Conservation (phyloP, 2,888 invertebrate genomes). For the Arrhopalites spinosus region DNA sequence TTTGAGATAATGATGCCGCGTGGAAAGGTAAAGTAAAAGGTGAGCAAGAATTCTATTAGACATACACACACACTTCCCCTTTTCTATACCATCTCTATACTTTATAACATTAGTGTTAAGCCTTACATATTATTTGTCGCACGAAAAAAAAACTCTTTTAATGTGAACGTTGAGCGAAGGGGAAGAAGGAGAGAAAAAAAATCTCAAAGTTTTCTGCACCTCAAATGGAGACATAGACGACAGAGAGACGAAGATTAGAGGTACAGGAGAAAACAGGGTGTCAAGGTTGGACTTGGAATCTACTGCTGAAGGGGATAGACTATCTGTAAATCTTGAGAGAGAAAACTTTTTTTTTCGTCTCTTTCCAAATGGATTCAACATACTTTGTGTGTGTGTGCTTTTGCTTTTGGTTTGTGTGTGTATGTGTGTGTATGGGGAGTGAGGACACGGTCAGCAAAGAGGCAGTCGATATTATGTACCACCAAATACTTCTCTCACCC, state of each 20-base stretch:
- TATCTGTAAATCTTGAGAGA: conserved; percentile 21
- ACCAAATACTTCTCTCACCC: too few relatives aligned
- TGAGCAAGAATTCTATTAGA: too few relatives aligned
- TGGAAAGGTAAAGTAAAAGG: too few relatives aligned
- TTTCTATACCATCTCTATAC: too few relatives aligned
- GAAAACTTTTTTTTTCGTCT: neutral
- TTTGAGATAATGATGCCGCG: conserved; percentile 1
- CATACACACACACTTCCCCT: too few relatives aligned
- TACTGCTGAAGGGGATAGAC: conserved; percentile 19
- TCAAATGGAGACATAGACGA: neutral
- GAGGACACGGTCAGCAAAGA: neutral
- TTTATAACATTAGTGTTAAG: too few relatives aligned
- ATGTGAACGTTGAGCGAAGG: neutral
- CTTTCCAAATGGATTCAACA: neutral
- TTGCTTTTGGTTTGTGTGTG: neutral
- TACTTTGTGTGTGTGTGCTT: conserved; percentile 4
- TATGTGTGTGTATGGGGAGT: neutral
- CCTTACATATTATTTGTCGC: neutral
- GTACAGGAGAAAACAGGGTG: conserved; percentile 12
- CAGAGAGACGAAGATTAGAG: neutral
- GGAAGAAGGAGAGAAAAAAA: neutral
- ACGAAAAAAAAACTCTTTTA: neutral
- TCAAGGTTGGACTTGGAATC: conserved; percentile 23
- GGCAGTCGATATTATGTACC: neutral
- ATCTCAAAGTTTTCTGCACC: neutral